Percentiles rank a stretch among this genome's conserved stretches.
Evolutionary conservation across 2,888 invertebrate genomes (phyloP).

Genomic region (Sturmia bella): DNA sequence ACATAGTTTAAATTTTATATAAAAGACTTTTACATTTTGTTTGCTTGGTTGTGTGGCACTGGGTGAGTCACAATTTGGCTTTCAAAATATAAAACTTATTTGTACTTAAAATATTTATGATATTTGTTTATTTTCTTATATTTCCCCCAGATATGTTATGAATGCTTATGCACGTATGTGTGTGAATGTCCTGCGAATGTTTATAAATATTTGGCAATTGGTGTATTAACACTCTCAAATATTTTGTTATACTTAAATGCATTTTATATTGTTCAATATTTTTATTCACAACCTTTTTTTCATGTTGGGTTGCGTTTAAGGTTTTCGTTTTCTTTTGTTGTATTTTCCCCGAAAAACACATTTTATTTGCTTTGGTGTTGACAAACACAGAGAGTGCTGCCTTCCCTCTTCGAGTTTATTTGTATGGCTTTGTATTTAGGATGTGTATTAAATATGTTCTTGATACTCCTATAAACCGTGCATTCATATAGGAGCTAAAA

Average conservation of each 20-base stretch:
- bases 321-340: not conserved
- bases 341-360: not conserved
- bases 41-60: not conserved
- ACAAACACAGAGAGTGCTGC: constrained; percentile 18
- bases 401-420: constrained; percentile 9
- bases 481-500: constrained; percentile 27
- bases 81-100: constrained; percentile 9
- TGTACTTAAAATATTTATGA: constrained; percentile 43
- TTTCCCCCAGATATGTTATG: not conserved
- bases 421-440: constrained; percentile 13
- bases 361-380: constrained; percentile 28
- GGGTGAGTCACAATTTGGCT: constrained; percentile 9
- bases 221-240: constrained; percentile 56
- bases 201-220: constrained; percentile 59
- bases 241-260: constrained; percentile 58
- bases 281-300: constrained; percentile 18
- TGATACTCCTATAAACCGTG: constrained; percentile 17
- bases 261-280: constrained; percentile 50
- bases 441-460: not conserved
- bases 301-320: not conserved
- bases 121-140: constrained; percentile 26
- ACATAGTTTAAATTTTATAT: constrained; percentile 32
- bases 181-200: not conserved
- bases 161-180: not conserved
- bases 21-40: constrained; percentile 11